Evolutionary conservation across 2,797 vertebrate genomes (phyloP), one percentile per base, ranked within the genome.

Genomic region (Mormyrus proboscirostris): DNA sequence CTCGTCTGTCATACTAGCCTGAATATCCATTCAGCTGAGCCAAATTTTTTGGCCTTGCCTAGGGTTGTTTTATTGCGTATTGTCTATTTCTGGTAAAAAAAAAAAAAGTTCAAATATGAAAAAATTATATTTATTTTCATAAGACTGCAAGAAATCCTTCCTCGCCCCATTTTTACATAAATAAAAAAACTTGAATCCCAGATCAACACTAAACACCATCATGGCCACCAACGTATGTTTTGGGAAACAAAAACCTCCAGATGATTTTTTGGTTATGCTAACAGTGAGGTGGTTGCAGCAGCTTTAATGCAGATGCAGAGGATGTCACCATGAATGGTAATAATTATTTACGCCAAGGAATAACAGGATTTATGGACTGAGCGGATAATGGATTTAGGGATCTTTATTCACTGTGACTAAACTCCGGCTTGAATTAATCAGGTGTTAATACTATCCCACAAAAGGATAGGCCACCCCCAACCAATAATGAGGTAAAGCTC

Each of bases 321-420:
- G 65, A 38, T 79, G 38, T 19, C 41, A 79, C 73, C 38, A 0
- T 44, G 73, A 79, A 79, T n/a, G 7, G 38, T 79, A 47, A 44
- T 79, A 79, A 79, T 79, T 79, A 79, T 79, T 79, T 79, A 79
- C 38, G 41, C 73, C 41, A 79, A 79, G 73, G 73, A 79, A 79
- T 79, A 41, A 79, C 38, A 44, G 73, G 38, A 38, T 79, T 79
- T 79, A 44, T 79, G 38, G 73, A 47, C 41, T 79, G 38, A 79
- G 73, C 16, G 41, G 73, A 79, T 79, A 79, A 79, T 79, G 73
- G 38, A 79, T 47, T 79, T 79, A 79, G 73, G 73, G 38, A 79
- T 79, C 73, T 79, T 79, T 41, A 44, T 79, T 79, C 73, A 79
- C 16, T 9, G 73, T 79, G 14, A 41, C 73, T 79, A 79, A 79